phyloP scores from a whole-genome alignment of 2,888 invertebrate species.

The Patella caerulea region DNA sequence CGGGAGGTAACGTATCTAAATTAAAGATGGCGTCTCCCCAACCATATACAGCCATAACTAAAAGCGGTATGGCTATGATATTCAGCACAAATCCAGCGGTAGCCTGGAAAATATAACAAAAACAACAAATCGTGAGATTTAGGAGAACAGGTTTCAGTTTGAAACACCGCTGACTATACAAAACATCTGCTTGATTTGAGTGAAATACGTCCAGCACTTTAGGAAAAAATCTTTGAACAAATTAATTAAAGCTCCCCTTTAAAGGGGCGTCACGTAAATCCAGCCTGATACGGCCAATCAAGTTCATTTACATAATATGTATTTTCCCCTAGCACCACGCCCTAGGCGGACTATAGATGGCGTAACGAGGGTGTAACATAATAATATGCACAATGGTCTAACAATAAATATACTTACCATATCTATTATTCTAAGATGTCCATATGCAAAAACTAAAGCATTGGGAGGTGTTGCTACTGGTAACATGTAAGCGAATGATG shows the following conservation, averaged over 20 bases:
- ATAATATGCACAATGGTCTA: neutral
- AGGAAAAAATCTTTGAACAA: too few relatives aligned
- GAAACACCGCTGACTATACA: too few relatives aligned
- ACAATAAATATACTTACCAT: slow-evolving; percentile 56
- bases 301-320: too few relatives aligned
- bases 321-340: too few relatives aligned
- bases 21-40: slow-evolving; percentile 29
- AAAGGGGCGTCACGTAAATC: too few relatives aligned
- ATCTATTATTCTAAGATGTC: slow-evolving; percentile 60
- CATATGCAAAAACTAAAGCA: slow-evolving; percentile 84
- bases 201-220: too few relatives aligned
- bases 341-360: too few relatives aligned
- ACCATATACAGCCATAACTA: slow-evolving; percentile 22
- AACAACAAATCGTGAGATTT: neutral
- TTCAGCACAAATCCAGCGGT: slow-evolving; percentile 42
- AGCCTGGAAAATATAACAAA: slow-evolving; percentile 28
- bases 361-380: too few relatives aligned
- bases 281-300: too few relatives aligned
- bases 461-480: slow-evolving; percentile 96
- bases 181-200: too few relatives aligned
- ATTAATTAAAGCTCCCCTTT: too few relatives aligned
- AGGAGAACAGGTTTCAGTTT: neutral
- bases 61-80: slow-evolving; percentile 23
- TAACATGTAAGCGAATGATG: slow-evolving; percentile 90
- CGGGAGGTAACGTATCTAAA: slow-evolving; percentile 17